These are phyloP conservation scores for Thelaira solivaga DNA, from an alignment of 2,888 invertebrate genomes.

Conservation along the genomic window DNA sequence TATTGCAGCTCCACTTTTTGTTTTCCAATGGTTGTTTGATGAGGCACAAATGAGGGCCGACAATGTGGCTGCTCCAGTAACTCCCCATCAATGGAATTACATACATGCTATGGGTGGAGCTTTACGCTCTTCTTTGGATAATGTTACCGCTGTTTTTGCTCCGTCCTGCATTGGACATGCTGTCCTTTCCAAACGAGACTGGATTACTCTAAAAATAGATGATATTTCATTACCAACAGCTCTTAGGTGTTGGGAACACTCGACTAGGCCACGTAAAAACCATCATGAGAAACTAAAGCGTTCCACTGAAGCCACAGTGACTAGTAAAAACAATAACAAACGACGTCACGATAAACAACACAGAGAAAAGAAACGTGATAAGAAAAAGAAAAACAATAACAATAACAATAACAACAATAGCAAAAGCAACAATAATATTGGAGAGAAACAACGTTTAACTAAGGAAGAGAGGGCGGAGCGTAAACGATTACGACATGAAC, in stretches of 20 bases:
- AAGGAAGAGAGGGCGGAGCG: constrained; percentile 72
- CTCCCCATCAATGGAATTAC: constrained; percentile 94
- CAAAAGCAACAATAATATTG: constrained; percentile 37
- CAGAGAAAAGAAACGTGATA: constrained; percentile 69
- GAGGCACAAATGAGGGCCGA: constrained; percentile 96
- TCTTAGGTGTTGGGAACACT: constrained; percentile 91
- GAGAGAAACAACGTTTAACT: constrained; percentile 64
- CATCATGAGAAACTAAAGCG: constrained; percentile 71
- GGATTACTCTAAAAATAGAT: constrained; percentile 90
- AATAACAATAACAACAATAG: constrained; percentile 57
- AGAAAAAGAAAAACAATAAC: constrained; percentile 64
- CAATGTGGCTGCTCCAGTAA: constrained; percentile 92
- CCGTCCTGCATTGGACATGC: constrained; percentile 96
- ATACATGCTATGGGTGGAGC: constrained; percentile 94
- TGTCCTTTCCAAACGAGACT: constrained; percentile 90
- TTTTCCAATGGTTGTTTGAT: constrained; percentile 96
- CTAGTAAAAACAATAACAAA: constrained; percentile 52
- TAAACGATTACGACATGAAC: constrained; percentile 68
- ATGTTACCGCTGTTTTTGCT: constrained; percentile 93
- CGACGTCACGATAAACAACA: constrained; percentile 66
- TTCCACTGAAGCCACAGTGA: constrained; percentile 70
- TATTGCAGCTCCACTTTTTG: constrained; percentile 86
- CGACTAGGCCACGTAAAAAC: constrained; percentile 74
- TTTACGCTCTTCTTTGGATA: constrained; percentile 86
- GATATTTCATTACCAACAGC: constrained; percentile 90